Conservation (phyloP, 2,797 vertebrate species). For the Microchirus variegatus region DNA sequence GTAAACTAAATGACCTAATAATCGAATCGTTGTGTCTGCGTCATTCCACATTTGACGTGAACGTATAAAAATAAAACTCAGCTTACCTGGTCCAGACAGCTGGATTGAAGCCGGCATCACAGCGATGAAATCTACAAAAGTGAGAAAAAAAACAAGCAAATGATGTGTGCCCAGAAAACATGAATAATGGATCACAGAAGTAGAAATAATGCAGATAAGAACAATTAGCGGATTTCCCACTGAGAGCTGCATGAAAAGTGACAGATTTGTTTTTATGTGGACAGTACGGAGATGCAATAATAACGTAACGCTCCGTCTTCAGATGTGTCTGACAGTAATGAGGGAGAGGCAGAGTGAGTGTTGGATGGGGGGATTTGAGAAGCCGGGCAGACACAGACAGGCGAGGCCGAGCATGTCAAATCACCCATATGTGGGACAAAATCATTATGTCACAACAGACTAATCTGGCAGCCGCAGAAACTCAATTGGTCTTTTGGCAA, state of each 20-base stretch:
- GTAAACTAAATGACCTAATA: not conserved
- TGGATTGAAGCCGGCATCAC: slow-evolving; percentile 35
- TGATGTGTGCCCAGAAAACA: slow-evolving; percentile 49
- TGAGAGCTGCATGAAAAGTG: slow-evolving; percentile 47
- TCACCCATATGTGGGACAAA: slow-evolving; percentile 69
- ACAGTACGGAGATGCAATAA: slow-evolving; percentile 11
- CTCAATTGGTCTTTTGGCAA: slow-evolving; percentile 66
- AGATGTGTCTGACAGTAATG: slow-evolving; percentile 69
- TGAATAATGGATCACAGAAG: slow-evolving; percentile 71
- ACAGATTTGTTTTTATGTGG: slow-evolving; percentile 9
- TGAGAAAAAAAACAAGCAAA: slow-evolving; percentile 43
- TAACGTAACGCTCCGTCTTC: slow-evolving; percentile 36
- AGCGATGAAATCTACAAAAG: slow-evolving; percentile 54
- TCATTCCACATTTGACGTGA: slow-evolving; percentile 2
- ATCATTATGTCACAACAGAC: slow-evolving; percentile 65
- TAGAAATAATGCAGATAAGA: slow-evolving; percentile 69
- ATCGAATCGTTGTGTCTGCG: not conserved
- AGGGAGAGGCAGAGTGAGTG: slow-evolving; percentile 57
- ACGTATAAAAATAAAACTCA: slow-evolving; percentile 31
- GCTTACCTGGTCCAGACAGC: slow-evolving; percentile 57
- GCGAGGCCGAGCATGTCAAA: slow-evolving; percentile 72
- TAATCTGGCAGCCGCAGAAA: slow-evolving; percentile 63
- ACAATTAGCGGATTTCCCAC: slow-evolving; percentile 57
- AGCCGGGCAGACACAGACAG: slow-evolving; percentile 58
- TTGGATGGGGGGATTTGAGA: slow-evolving; percentile 58